Base-by-base conservation (phyloP, 2,888 invertebrate genomes). In the Entomobrya proxima region DNA sequence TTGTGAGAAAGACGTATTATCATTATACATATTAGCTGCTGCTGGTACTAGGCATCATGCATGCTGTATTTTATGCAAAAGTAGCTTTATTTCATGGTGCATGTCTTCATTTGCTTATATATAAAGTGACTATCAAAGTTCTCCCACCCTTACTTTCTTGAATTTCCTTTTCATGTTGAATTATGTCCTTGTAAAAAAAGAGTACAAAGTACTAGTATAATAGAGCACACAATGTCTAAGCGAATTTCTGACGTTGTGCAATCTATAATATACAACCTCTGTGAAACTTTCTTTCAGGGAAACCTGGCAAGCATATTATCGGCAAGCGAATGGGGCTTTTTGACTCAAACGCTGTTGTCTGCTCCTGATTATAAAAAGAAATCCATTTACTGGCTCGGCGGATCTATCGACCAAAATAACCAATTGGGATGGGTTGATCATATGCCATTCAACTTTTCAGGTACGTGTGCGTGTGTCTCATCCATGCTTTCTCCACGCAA, bases 341-440 rank as follows among this genome's bases (percentile, higher is more conserved):
- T 96, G 24, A 94, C 94, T 6, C 92, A 94, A 15, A 94, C 94
- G 87, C 94, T 96, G 85, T 93, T 95, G 55, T 94, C 94, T 91
- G 94, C 94, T 91, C 93, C 93, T 72, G 95, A 95, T 90, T 95
- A 95, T 92, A 94, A 95, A 91, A 95, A 95, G 86, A 95, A 94
- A 87, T 93, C 94, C 2, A 93, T 95, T 82, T 96, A 95, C 92
- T 96, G 96, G 96, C 93, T 96, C 24, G 96, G 96, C 0, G 95
- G 94, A 92, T 89, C 86, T 87, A 86, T 87, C 86, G 88, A 87
- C 89, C 75, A 87, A 77, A 69, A 85, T 86, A 85, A 91, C 91
- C 83, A 92, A 92, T 77, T 94, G 93, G 92, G 92, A 87, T 96
- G 96, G 96, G 92, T 93, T 15, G 95, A 96, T 91, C 94, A 94